Conservation (phyloP, 2,888 invertebrate genomes). For the Tenodera sinensis region DNA sequence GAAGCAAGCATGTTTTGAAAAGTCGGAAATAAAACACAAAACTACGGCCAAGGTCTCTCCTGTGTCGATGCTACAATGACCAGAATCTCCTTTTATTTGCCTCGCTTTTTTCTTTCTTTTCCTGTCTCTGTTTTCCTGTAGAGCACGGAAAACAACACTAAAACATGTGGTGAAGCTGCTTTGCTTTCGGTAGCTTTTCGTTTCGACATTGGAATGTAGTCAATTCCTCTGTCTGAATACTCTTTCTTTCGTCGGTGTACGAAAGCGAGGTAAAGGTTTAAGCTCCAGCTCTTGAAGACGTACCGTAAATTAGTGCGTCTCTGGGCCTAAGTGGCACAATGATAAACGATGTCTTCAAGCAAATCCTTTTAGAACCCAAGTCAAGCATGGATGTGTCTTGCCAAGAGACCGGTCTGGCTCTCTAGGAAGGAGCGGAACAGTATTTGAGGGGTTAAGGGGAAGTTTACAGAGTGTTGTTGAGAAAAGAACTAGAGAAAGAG, state of each 20-base stretch:
- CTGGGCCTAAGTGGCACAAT: conserved; percentile 1
- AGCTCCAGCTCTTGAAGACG: not conserved
- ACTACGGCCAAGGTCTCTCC: no score
- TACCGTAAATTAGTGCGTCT: conserved; percentile 2
- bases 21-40: no score
- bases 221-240: not conserved
- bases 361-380: conserved; percentile 7
- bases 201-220: not conserved
- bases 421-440: not conserved
- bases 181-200: not conserved
- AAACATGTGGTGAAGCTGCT: not conserved
- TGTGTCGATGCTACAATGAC: not conserved
- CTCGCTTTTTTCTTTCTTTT: not conserved
- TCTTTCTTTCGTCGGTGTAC: not conserved
- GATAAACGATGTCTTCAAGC: conserved; percentile 9
- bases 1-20: no score
- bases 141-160: not conserved
- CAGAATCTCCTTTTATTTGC: not conserved
- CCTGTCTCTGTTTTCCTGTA: not conserved
- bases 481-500: not conserved
- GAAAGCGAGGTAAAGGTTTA: not conserved
- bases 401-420: not conserved
- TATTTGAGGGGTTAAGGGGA: not conserved
- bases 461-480: not conserved
- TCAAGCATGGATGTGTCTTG: not conserved